Conservation (phyloP, 2,113 vertebrate genomes). For the Neotoma lepida region DNA sequence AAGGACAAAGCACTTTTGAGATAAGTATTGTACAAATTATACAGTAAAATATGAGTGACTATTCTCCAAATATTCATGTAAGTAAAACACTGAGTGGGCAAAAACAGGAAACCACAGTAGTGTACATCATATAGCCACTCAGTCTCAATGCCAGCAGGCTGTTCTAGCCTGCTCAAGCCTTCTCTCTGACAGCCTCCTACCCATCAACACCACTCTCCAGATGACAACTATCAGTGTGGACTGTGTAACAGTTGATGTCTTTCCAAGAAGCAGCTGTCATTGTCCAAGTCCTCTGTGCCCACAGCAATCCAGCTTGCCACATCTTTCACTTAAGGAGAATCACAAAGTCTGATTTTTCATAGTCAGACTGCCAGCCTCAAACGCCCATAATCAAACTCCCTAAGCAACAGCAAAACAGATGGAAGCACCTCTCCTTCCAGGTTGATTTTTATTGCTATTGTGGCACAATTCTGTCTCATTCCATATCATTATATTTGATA, state of each 20-base stretch:
- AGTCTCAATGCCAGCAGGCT: background rate
- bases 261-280: background rate
- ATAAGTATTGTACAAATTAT: background rate
- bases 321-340: background rate
- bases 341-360: background rate
- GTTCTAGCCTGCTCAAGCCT: background rate
- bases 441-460: constrained; percentile 72
- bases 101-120: rapidly evolving
- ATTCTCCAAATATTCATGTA: background rate
- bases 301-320: background rate
- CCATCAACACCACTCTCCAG: background rate
- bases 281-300: background rate
- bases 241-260: background rate
- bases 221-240: background rate
- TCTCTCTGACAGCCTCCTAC: background rate
- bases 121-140: background rate
- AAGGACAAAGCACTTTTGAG: background rate
- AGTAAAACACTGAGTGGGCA: background rate
- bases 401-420: constrained; percentile 35
- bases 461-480: constrained; percentile 47
- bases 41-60: background rate
- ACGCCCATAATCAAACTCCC: background rate
- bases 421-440: constrained; percentile 42
- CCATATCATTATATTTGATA: constrained; percentile 73
- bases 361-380: background rate